Evolutionary conservation across 2,888 invertebrate genomes (phyloP), one percentile per base, ranked within the genome.

Genomic region (Oscheius sp.): DNA sequence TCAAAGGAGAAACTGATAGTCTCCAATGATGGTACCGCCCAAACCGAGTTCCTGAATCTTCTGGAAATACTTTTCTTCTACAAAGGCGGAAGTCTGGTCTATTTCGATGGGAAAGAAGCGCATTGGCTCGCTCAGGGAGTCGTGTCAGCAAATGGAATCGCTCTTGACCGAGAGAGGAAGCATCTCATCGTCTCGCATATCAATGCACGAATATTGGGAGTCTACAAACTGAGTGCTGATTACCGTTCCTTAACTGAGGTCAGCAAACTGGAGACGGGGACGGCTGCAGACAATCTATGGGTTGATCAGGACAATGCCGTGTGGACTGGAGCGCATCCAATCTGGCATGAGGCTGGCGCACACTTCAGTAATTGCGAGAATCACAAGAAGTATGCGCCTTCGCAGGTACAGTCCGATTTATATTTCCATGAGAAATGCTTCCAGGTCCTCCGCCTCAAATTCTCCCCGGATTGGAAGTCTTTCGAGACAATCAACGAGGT

Each of bases 1-100:
- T 79, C 80, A 10, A 75, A 74, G 10, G 78, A 77, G n/a, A 71
- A 73, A 51, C 79, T 84, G 37, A 65, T 84, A 4, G 57, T 84
- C 13, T 79, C 81, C 0, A 84, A 84, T 66, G 84, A 84, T 59
- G 84, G 84, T 10, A 70, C 71, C 9, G 71, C 79, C n/a, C 80
- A 80, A 70, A 80, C 79, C 1, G 62, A 47, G 21, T n/a, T 72
- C 7, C 50, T 32, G n/a, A 81, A 80, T 55, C 29, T 70, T 1
- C 33, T 79, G 21, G 84, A 84, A 55, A 33, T 70, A 11, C 13
- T 82, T 2, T 53, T 71, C 13, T 78, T 79, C 10, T 68, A 74
- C 35, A 76, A 77, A 58, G 73, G 65, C 21, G 84, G 82, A 32
- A 75, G 78, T 29, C 55, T 84, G 0, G 78, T 78, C 33, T 81